Evolutionary conservation across 2,888 invertebrate genomes (phyloP).

Genomic region (Latrodectus hesperus): DNA sequence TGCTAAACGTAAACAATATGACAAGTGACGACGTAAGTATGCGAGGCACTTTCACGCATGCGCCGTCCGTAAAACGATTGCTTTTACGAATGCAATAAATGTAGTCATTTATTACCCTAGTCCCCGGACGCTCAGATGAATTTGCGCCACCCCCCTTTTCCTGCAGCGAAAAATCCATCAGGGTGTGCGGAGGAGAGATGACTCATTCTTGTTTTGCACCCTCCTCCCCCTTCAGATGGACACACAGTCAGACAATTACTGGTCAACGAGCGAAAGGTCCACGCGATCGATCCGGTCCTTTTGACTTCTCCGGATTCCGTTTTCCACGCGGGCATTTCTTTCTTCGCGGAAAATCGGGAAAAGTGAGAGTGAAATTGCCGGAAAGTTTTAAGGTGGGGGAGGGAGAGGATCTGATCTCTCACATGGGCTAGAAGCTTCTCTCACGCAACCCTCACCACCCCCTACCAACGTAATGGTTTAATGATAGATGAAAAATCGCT

Average conservation of each 20-base stretch:
- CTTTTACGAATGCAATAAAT: constrained; percentile 50
- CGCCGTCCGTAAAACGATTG: constrained; percentile 14
- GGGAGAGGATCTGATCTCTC: constrained; percentile 1
- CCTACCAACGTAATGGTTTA: not conserved
- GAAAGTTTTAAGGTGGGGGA: constrained; percentile 1
- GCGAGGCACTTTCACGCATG: not conserved
- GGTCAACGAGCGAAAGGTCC: not conserved
- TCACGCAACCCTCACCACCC: not conserved
- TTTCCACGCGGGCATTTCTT: not conserved
- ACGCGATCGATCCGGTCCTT: not conserved
- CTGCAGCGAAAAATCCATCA: constrained; percentile 42
- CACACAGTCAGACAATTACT: constrained; percentile 39
- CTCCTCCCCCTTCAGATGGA: constrained; percentile 9
- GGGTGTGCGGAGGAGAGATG: constrained; percentile 27
- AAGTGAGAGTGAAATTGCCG: constrained; percentile 11
- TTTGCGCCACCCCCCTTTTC: constrained; percentile 4
- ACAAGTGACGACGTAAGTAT: too few species aligned
- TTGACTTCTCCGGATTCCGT: not conserved
- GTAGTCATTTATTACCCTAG: constrained; percentile 38
- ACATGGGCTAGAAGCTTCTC: too few species aligned
- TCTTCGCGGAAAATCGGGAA: not conserved
- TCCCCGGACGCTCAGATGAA: constrained; percentile 38
- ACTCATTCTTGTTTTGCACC: constrained; percentile 16
- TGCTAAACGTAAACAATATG: too few species aligned
- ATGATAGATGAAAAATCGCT: constrained; percentile 5